phyloP scores from a whole-genome alignment of 2,113 vertebrate species.

The Callipepla squamata region DNA sequence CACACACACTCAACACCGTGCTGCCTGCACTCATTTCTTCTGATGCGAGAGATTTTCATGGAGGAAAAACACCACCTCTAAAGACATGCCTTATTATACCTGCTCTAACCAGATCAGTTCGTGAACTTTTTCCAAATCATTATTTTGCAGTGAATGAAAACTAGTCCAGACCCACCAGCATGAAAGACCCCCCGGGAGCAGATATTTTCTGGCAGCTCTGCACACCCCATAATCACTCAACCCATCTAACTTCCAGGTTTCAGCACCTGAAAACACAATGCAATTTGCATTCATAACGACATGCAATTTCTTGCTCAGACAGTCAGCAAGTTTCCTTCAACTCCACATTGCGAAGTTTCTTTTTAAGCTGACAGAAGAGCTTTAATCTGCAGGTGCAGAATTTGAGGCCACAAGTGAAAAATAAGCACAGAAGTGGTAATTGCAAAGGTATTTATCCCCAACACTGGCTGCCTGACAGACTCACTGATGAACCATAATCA shows the following conservation, averaged over 20 bases:
- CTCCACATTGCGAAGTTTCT: background rate
- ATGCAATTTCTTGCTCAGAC: background rate
- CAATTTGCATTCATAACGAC: background rate
- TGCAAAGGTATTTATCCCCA: background rate
- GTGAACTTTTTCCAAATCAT: background rate
- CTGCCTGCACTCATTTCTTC: background rate
- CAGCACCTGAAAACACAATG: background rate
- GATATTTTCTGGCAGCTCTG: background rate
- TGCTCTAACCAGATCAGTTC: background rate
- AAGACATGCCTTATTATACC: background rate
- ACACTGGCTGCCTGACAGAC: background rate
- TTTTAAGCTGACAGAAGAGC: background rate
- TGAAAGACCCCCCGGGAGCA: background rate
- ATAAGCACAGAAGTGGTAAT: background rate
- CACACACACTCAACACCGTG: background rate
- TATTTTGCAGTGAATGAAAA: background rate
- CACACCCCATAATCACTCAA: background rate
- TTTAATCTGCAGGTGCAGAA: background rate
- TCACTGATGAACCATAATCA: background rate
- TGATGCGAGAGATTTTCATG: background rate
- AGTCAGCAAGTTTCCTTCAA: background rate
- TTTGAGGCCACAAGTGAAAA: rapidly evolving
- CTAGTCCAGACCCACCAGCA: background rate
- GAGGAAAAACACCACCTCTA: background rate
- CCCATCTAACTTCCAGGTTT: constrained; percentile 4